phyloP scores from a whole-genome alignment of 2,888 invertebrate genomes.

The Neelides folsomi region DNA sequence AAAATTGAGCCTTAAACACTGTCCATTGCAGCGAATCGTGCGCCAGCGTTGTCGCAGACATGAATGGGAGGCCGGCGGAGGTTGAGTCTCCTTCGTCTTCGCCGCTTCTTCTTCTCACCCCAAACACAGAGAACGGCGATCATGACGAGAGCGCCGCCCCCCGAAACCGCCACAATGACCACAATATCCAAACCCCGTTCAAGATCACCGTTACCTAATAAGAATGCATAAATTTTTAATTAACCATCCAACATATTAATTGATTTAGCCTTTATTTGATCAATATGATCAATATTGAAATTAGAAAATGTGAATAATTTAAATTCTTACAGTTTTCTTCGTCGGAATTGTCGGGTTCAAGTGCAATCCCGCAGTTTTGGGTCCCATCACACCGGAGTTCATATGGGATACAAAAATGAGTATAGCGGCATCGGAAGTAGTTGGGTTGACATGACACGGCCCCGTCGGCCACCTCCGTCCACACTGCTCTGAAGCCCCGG shows the following conservation, averaged over 20 bases:
- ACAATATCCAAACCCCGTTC: constrained; percentile 36
- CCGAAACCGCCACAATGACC: constrained; percentile 41
- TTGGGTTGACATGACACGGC: constrained; percentile 27
- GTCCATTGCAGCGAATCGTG: constrained; percentile 37
- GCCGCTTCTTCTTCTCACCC: constrained; percentile 43
- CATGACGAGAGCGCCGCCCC: constrained; percentile 41
- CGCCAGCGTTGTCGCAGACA: constrained; percentile 46
- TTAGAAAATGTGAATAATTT: background rate
- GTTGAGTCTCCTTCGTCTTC: constrained; percentile 35
- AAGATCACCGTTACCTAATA: constrained; percentile 21
- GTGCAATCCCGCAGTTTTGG: constrained; percentile 41
- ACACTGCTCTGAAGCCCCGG: constrained; percentile 81
- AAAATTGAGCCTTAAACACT: constrained; percentile 14
- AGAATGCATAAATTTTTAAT: no score
- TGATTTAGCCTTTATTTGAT: no score
- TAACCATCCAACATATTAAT: no score
- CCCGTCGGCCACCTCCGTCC: constrained; percentile 68
- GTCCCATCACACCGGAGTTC: constrained; percentile 40
- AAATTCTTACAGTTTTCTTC: constrained; percentile 38
- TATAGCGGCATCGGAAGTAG: constrained; percentile 38
- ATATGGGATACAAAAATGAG: constrained; percentile 42
- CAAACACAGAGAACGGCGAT: constrained; percentile 41
- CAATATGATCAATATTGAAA: background rate
- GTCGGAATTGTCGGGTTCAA: constrained; percentile 41
- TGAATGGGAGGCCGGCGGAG: constrained; percentile 38